Base-by-base conservation (phyloP, 2,797 vertebrate species). In the Acipenser transmontanus region DNA sequence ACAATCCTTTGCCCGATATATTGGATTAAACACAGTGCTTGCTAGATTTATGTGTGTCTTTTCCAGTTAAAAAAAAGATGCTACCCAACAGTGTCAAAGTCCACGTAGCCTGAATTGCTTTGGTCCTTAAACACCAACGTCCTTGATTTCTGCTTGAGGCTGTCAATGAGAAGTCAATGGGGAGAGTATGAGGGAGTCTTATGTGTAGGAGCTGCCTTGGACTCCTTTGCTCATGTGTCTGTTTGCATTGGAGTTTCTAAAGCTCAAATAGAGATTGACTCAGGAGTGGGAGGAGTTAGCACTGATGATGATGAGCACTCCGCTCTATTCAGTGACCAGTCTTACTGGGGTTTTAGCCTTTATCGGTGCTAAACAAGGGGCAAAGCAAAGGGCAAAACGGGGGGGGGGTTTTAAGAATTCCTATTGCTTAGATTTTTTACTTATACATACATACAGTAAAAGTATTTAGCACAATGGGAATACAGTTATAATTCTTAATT, bases 211-310 rank as follows among this genome's bases (percentile, higher is more conserved):
- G 78, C 80, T 85, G 79, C 77, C 85, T 86, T 82, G 78, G 86
- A 89, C 87, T 87, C 84, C 88, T 80, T 81, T 81, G 87, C 85
- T 86, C 83, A 80, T 84, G 87, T 87, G 91, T 88, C 84, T 88
- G 90, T 85, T 86, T 84, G 73, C 87, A 81, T 88, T 83, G 86
- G 74, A 84, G 80, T 88, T 85, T 81, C 82, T 86, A 87, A 90
- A 85, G 82, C 93, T 93, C 90, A 92, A 94, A 94, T 95, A 94
- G 87, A 85, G 85, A 79, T 73, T 78, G 78, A 85, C 76, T 87
- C 82, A 71, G 70, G 79, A 75, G 78, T 82, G 87, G 87, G 90
- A 89, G 94, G 94, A 93, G 96, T 81, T 73, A 93, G 92, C 90
- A 93, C 82, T 71, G 76, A 78, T 71, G 85, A 87, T 75, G 85